Evolutionary conservation across 2,797 vertebrate species (phyloP), one percentile per base, ranked within the genome.

Genomic region (Neosilurus mollespiculum): DNA sequence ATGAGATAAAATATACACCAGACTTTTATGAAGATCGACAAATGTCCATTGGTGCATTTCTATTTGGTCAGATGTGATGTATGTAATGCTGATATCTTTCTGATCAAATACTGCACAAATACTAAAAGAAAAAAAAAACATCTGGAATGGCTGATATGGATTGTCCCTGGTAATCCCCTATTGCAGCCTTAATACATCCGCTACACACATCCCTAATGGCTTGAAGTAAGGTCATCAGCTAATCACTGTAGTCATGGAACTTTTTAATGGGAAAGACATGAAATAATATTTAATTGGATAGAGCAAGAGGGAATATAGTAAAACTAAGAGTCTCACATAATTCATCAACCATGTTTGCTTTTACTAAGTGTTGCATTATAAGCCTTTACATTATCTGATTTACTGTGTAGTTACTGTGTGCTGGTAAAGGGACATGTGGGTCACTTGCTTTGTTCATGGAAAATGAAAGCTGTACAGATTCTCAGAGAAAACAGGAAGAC

Each of bases 91-190:
- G 24, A 78, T 30, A 30, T 65, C 18, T 20, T 26, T 53, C 56
- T 59, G 20, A 30, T 0, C 26, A 76, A 76, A 34, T 26, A 64
- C 37, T 78, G 43, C 20, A 51, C 76, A 80, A 56, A 80, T 69
- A 34, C 78, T 58, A 49, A 70, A 51, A 66, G 0, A 16, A 12
- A 66, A 65, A 61, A n/a, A 20, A 83, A 78, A 58, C 62, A 76
- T 77, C 59, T 75, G 72, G 72, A 67, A 77, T 64, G 72, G 18
- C 62, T 67, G 20, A 43, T 82, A 14, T 37, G 26, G 61, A 26
- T 18, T 64, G 76, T 78, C 15, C 62, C 11, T 76, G 72, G 53
- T 37, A 77, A 67, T 75, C 43, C 37, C 26, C n/a, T 37, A 62
- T 14, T 73, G 24, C 59, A 56, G 43, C 6, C 7, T 53, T 3